Evolutionary conservation across 2,797 vertebrate species (phyloP), one percentile per base, ranked within the genome.

Genomic region (Ptychadena robeensis): DNA sequence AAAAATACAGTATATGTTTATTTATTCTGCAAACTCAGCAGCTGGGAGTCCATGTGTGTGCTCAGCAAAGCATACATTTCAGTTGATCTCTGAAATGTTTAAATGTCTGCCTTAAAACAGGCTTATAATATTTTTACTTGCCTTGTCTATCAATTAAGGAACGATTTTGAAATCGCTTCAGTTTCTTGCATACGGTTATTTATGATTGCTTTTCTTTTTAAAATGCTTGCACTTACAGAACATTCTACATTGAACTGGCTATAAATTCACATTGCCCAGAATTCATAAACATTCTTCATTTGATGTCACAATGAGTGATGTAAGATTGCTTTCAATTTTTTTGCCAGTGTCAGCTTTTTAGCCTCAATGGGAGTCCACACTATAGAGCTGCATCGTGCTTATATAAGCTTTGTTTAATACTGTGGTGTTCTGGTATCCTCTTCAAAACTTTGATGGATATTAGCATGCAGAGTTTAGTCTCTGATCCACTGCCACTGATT

Each of bases 341-440:
- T 53, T 53, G 44, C 44, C 5, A 53, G 18, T 22, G 44, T 53
- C 44, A 53, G 44, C 44, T 22, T 53, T 53, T 22, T 6, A 7
- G 15, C 44, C 15, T 53, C 18, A 2, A 53, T 18, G 6, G 18
- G 44, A 15, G 22, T 22, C 44, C 15, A 3, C 10, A 22, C 18
- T 22, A 1, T 53, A 53, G 44, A 53, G 44, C 44, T 28, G 70
- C 59, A 22, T 40, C 4, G 15, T 44, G 38, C 40, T 59, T 30
- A 37, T 81, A 67, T 59, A 81, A 38, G 71, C 40, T 65, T 73
- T 14, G 18, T 67, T 74, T 67, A 67, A 67, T 81, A n/a, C 70
- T 28, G 80, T 25, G 66, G 53, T 81, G 80, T 75, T 68, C 74
- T 69, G 61, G 72, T 65, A 9, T 57, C 48, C 35, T 64, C 80